Evolutionary conservation across 2,888 invertebrate species (phyloP).

Genomic region (Nephrotoma guestfalica): DNA sequence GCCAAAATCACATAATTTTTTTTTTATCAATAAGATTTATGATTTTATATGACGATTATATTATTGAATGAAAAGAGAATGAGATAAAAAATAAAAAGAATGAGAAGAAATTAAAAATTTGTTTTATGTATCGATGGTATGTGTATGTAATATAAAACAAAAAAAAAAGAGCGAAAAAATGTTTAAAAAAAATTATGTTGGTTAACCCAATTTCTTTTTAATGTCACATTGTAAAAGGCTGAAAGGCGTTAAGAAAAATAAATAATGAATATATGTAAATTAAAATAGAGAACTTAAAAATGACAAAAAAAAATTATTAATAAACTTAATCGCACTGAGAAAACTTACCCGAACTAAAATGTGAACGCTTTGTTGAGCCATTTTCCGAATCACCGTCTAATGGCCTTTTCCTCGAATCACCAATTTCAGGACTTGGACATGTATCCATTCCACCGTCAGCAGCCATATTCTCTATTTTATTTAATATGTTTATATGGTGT

Average conservation of each 20-base stretch:
- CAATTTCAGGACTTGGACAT: conserved; percentile 83
- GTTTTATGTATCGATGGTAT: background rate
- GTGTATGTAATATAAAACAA: background rate
- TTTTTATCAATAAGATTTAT: background rate
- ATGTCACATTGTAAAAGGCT: conserved; percentile 11
- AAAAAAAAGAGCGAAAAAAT: conserved; percentile 1
- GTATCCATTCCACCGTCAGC: conserved; percentile 89
- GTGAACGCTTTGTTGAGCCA: conserved; percentile 78
- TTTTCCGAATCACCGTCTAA: conserved; percentile 77
- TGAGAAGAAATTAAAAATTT: background rate
- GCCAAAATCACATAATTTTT: background rate
- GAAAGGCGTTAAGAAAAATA: background rate
- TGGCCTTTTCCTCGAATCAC: conserved; percentile 78
- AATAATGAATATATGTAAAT: background rate
- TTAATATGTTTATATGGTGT: conserved; percentile 6
- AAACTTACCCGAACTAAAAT: conserved; percentile 75
- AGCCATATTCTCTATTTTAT: conserved; percentile 50
- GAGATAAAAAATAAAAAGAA: background rate
- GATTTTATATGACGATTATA: background rate
- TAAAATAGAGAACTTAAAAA: background rate
- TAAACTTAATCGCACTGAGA: background rate
- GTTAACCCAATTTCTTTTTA: conserved; percentile 9
- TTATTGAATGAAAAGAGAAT: background rate
- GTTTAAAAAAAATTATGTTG: conserved; percentile 5
- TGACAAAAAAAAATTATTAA: background rate